Evolutionary conservation across 2,113 vertebrate genomes (phyloP).

Genomic region (Tricholaema leucomelas): DNA sequence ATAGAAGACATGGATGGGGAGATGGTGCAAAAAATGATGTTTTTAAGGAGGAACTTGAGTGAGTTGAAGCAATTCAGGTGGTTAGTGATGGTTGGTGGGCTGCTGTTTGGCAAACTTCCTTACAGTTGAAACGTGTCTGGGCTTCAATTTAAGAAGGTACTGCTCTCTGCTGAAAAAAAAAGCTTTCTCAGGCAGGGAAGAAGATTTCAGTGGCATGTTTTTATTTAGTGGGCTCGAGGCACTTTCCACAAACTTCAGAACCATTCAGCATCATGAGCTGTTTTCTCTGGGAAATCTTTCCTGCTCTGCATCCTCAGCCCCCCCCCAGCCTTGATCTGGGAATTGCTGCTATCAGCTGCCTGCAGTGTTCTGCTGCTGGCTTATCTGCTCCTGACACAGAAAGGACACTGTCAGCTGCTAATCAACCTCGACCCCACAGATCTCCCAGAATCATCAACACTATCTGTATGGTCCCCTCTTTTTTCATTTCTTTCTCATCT

Average conservation of each 20-base stretch:
- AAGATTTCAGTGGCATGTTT: not conserved
- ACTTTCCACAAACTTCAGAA: not conserved
- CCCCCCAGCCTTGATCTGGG: not conserved
- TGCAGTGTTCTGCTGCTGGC: not conserved
- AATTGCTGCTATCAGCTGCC: slow-evolving; percentile 59
- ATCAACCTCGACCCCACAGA: slow-evolving; percentile 5
- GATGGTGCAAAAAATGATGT: not conserved
- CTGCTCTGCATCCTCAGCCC: not conserved
- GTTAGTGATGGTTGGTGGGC: not conserved
- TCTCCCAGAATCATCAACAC: not conserved
- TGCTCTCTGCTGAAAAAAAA: not conserved
- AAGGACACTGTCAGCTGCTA: not conserved
- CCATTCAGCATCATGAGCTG: not conserved
- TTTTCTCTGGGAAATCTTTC: not conserved
- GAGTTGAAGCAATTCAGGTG: not conserved
- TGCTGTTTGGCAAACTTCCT: not conserved
- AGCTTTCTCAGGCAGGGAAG: not conserved
- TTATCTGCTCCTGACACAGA: slow-evolving; percentile 32
- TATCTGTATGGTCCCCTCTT: not conserved
- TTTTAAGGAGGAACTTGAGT: not conserved
- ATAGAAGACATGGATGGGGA: not conserved
- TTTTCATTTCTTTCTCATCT: not conserved
- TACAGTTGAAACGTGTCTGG: not conserved
- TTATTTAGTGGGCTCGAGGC: not conserved
- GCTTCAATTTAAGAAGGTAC: not conserved